A percentile compares a stretch with the other conserved stretches of the same genome.
Conservation (phyloP, 2,113 vertebrate genomes). For the Pitta sordida region DNA sequence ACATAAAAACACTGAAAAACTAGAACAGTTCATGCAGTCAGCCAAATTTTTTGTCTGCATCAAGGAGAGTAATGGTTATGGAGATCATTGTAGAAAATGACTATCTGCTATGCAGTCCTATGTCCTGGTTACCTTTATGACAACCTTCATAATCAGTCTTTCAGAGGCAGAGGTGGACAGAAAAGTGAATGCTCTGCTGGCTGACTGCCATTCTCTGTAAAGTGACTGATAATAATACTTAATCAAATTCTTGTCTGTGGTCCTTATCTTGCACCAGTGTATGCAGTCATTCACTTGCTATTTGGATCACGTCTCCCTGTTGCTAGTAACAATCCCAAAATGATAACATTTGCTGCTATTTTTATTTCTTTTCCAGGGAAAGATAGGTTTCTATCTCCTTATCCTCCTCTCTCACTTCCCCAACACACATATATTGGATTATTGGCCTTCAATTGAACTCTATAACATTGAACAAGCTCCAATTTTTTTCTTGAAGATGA, state of each 20-base stretch:
- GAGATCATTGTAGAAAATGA: background rate
- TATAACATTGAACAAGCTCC: background rate
- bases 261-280: slow-evolving; percentile 5
- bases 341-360: slow-evolving; percentile 57
- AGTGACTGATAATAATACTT: slow-evolving; percentile 20
- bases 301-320: slow-evolving; percentile 47
- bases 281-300: slow-evolving; percentile 38
- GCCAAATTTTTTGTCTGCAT: background rate
- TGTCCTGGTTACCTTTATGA: slow-evolving; percentile 2
- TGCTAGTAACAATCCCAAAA: slow-evolving; percentile 60
- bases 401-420: background rate
- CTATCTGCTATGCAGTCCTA: background rate
- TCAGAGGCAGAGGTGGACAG: background rate
- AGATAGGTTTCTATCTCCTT: background rate
- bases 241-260: slow-evolving; percentile 32
- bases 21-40: background rate
- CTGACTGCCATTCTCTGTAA: background rate
- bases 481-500: slow-evolving; percentile 9
- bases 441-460: slow-evolving; percentile 68
- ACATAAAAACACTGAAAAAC: background rate
- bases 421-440: slow-evolving; percentile 34
- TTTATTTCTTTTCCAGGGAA: slow-evolving; percentile 63
- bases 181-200: background rate
- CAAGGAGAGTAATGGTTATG: background rate
- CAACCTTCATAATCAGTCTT: slow-evolving; percentile 1